Base-by-base conservation (phyloP, 2,888 invertebrate genomes). In the Ormyrus thymus region DNA sequence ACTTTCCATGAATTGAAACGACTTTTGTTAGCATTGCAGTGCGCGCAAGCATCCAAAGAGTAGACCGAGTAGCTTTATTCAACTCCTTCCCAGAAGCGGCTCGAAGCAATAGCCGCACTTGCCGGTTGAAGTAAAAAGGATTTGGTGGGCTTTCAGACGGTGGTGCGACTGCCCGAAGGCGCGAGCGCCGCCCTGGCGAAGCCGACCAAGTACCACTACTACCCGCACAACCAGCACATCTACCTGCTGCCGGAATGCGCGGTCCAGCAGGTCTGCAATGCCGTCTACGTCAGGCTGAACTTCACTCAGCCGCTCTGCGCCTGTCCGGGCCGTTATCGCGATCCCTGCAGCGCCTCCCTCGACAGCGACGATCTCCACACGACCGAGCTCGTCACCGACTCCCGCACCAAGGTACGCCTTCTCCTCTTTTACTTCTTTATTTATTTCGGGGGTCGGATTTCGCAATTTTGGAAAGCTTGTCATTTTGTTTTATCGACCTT, bases 221-320 rank as follows among this genome's bases (percentile, higher is more conserved):
- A 97, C 90, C 97, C 97, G 50, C 97, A 97, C 91, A 97, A 97
- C 91, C 97, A 97, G 91, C 97, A 97, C 91, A 95, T 97, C 87
- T 97, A 97, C 91, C 92, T 97, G 87, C 92, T 97, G 85, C 97
- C 97, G 82, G 97, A 97, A 91, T 97, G 97, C 91, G 97, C 97
- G 83, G 96, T 97, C 86, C 97, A 97, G 91, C 97, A 97, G 92
- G 96, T 96, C 84, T 97, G 97, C 91, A 97, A 97, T 90, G 97
- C 97, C 1, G 97, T 97, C 81, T 97, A 97, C 91, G 96, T 97
- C 78, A 92, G 97, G 79, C 91, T 97, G 83, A 97, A 97, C 92
- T 97, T 96, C 92, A 97, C 97, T 69, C 97, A 97, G 90, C 97
- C 97, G 6, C 92, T 97, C 81, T 97, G 97, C 91, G 97, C 97